Percentiles rank a stretch among this genome's conserved stretches.
Conservation (phyloP, 2,888 invertebrate genomes). For the Leucophora obtusa region DNA sequence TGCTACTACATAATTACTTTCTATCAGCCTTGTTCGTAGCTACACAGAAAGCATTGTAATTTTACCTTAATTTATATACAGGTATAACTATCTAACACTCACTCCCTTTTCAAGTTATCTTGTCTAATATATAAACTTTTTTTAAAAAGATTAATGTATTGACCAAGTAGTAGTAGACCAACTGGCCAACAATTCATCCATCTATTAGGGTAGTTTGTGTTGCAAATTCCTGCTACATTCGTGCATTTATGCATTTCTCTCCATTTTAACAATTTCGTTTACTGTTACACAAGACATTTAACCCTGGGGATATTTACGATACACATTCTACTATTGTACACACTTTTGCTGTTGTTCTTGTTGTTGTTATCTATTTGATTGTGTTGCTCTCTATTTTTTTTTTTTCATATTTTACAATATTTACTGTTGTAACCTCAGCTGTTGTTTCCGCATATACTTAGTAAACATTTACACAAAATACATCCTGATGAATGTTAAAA, state of each 20-base stretch:
- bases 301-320: neutral
- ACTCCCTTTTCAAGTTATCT: neutral
- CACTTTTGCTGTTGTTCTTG: neutral
- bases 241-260: neutral
- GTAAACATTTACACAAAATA: slow-evolving; percentile 59
- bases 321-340: neutral
- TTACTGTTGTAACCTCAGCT: slow-evolving; percentile 64
- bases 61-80: slow-evolving; percentile 22
- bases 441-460: slow-evolving; percentile 61
- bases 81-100: neutral
- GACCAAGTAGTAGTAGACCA: slow-evolving; percentile 8
- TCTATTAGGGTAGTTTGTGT: neutral
- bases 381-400: slow-evolving; percentile 1
- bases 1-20: too few species aligned
- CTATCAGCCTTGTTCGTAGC: too few species aligned
- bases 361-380: neutral
- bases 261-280: neutral
- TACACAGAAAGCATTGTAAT: neutral
- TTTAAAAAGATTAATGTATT: slow-evolving; percentile 44
- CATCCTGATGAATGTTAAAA: slow-evolving; percentile 48
- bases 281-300: neutral
- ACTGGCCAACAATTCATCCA: neutral
- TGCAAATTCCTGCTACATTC: neutral
- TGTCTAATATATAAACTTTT: neutral
- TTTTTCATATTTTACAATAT: slow-evolving; percentile 55